These are phyloP conservation scores for Dysmachus trigonus DNA, from an alignment of 2,888 invertebrate genomes.

Conservation along the genomic window DNA sequence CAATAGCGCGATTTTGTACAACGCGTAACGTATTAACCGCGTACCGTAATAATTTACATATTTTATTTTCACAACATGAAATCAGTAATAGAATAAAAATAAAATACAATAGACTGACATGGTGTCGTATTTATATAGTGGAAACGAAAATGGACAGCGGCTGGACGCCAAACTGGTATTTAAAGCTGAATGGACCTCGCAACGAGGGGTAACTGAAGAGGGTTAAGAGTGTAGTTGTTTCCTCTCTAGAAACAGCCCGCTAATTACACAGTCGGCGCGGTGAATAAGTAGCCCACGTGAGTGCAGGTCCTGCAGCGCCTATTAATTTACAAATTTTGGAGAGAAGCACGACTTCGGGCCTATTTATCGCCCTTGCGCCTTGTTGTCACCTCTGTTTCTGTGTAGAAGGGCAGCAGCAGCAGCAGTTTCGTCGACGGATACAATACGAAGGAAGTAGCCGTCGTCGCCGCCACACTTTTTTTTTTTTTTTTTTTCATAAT, in stretches of 20 bases:
- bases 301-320: neutral
- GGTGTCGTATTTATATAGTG: neutral
- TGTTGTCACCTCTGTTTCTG: neutral
- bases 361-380: neutral
- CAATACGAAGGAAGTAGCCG: neutral
- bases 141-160: neutral
- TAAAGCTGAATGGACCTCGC: neutral
- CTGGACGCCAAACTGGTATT: neutral
- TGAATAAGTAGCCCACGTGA: neutral
- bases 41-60: neutral
- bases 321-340: neutral
- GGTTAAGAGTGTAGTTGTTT: neutral
- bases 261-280: neutral
- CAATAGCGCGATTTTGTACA: too few species aligned
- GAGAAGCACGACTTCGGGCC: neutral
- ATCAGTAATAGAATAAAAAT: neutral
- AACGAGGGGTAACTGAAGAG: neutral
- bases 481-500: neutral
- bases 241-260: neutral
- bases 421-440: neutral
- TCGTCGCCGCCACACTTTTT: neutral
- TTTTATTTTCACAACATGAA: neutral
- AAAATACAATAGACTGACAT: neutral
- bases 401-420: neutral
- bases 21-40: too few species aligned